Conservation (phyloP, 92 coral and sea anemone species). For the Paramuricea clavata region DNA sequence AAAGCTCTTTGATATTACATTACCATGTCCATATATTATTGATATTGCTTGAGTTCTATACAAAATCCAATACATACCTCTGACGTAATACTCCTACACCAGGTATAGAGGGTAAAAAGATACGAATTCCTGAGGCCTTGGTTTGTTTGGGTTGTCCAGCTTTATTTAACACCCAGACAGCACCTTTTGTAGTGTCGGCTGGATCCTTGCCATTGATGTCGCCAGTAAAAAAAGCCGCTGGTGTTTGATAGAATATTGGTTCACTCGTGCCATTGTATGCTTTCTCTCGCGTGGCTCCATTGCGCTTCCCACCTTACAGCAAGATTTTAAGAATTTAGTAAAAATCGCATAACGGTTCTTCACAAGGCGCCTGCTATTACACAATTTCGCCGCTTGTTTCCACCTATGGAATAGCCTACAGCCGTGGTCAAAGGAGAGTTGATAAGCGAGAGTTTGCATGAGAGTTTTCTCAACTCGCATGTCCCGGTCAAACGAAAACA, state of each 20-base stretch:
- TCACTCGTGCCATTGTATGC: conserved; percentile 79
- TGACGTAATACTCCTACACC: conserved; percentile 66
- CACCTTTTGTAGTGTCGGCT: conserved; percentile 78
- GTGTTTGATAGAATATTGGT: conserved; percentile 71
- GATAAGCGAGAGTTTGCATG: too few relatives aligned
- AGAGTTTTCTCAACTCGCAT: too few relatives aligned
- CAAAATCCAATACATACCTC: conserved; percentile 3
- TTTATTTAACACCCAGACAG: conserved; percentile 77
- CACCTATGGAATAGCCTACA: too few relatives aligned
- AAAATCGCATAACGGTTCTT: too few relatives aligned
- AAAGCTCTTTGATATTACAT: too few relatives aligned
- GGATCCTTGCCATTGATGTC: conserved; percentile 63
- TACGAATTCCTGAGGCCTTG: conserved; percentile 85
- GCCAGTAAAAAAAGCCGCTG: conserved; percentile 76
- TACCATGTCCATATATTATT: too few relatives aligned
- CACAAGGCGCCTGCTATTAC: too few relatives aligned
- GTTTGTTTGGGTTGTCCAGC: conserved; percentile 45
- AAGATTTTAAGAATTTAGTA: not conserved
- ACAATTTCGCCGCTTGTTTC: too few relatives aligned
- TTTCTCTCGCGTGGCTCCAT: conserved; percentile 70
- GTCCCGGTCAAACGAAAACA: too few relatives aligned
- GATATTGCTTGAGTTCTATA: not conserved
- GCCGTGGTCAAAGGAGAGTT: not conserved
- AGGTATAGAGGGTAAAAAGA: conserved; percentile 75
- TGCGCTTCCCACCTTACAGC: conserved; percentile 63